Evolutionary conservation across 2,888 invertebrate species (phyloP).

Genomic region (Lypha dubia): DNA sequence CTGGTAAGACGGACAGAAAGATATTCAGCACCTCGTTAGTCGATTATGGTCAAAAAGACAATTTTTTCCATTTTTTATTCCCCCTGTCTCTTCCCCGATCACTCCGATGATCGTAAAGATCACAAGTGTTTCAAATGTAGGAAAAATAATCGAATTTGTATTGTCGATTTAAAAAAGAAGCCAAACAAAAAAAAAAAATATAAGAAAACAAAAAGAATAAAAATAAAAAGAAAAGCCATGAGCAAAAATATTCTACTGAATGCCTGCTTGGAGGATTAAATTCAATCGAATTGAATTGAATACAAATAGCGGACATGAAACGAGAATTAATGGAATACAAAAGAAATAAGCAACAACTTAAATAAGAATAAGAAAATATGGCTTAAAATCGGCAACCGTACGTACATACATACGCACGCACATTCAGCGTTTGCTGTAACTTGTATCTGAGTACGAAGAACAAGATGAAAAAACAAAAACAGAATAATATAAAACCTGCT

Average conservation of each 20-base stretch:
- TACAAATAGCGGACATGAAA: constrained; percentile 69
- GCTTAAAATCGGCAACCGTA: constrained; percentile 57
- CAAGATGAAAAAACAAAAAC: too few relatives aligned
- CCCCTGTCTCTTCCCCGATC: constrained; percentile 1
- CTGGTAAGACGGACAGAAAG: constrained; percentile 60
- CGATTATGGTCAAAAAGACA: constrained; percentile 72
- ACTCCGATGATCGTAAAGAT: constrained; percentile 8
- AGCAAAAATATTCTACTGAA: constrained; percentile 66
- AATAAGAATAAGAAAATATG: constrained; percentile 49
- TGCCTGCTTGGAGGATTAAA: constrained; percentile 69
- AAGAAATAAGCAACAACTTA: constrained; percentile 46
- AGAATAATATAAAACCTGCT: too few relatives aligned
- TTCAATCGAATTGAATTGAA: constrained; percentile 72
- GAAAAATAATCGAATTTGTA: constrained; percentile 71
- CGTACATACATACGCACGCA: neutral
- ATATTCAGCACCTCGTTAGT: constrained; percentile 80
- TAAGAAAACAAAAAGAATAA: neutral
- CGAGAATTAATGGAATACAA: constrained; percentile 62
- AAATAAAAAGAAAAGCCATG: constrained; percentile 48
- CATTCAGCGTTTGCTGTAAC: constrained; percentile 9
- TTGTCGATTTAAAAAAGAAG: constrained; percentile 50
- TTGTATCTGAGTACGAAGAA: neutral
- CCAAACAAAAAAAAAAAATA: constrained; percentile 5
- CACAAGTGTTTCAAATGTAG: constrained; percentile 67
- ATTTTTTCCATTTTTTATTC: constrained; percentile 75